Base-by-base conservation (phyloP, 1,140 invertebrate species). In the Aphaenogaster rudis region DNA sequence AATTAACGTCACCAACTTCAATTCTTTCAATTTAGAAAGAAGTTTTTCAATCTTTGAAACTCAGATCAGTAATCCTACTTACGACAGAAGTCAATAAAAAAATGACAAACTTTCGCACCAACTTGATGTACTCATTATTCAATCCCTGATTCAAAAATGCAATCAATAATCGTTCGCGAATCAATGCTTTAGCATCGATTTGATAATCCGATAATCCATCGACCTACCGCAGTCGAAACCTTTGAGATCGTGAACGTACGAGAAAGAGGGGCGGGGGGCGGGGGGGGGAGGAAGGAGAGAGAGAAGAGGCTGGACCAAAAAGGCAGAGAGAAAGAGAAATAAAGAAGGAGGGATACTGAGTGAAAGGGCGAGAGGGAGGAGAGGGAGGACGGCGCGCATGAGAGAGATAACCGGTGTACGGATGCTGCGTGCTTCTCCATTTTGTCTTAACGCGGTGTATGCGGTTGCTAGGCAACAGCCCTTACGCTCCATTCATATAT, bases 401-500 rank as follows among this genome's bases (percentile, higher is more conserved):
- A 82, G 57, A 88, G 81, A 79, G 63, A 69, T 33, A 67, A 81
- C 86, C 66, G 42, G 66, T 28, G 87, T 72, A 82, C 85, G 89
- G 90, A 91, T 91, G 90, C 90, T 94, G 87, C 85, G 90, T 94
- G 93, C 92, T 94, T 94, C 95, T 95, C 95, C 95, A 95, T 95
- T 95, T 95, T 95, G 95, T 95, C 95, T 95, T 95, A 95, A 93
- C 94, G 93, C 93, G 92, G 94, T 93, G 93, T 94, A 93, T 93
- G 93, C 93, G 93, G 95, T 95, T 95, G 94, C 95, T 93, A 95
- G 93, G 95, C 95, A 95, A 95, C 95, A 94, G 94, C 94, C 95
- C 95, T 95, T 95, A 95, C 94, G 94, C 95, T 95, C 95, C 93
- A 93, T 94, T 95, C 95, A 95, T 95, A 95, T 95, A 95, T 95